Conservation (phyloP, 2,888 invertebrate genomes). For the Cremastinae sp. region DNA sequence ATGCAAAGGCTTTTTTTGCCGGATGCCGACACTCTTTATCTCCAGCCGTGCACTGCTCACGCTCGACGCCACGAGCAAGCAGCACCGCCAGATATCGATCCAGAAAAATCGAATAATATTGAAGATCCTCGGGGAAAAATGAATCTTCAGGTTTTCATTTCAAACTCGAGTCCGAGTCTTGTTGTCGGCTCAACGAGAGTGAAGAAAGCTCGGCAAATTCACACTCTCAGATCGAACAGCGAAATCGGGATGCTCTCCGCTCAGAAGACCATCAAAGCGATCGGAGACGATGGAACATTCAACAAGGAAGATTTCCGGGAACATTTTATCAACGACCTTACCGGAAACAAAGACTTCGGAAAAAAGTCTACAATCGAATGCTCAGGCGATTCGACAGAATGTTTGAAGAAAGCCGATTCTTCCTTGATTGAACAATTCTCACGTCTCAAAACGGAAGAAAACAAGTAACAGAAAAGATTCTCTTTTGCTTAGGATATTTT, state of each 20-base stretch:
- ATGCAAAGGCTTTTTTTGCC: conserved; percentile 66
- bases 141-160: conserved; percentile 9
- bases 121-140: not conserved
- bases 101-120: no score
- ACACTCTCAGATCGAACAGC: conserved; percentile 60
- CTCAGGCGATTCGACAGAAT: conserved; percentile 45
- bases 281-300: conserved; percentile 46
- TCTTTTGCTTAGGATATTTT: no score
- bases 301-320: not conserved
- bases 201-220: conserved; percentile 64
- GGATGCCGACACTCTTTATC: conserved; percentile 63
- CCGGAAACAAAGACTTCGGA: no score
- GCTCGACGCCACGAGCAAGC: conserved; percentile 33
- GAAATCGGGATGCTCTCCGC: conserved; percentile 1
- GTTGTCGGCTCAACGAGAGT: conserved; percentile 42
- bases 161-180: conserved; percentile 4
- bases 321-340: no score
- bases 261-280: conserved; percentile 20
- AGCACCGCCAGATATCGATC: no score
- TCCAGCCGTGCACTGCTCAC: conserved; percentile 65
- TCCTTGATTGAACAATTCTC: conserved; percentile 16
- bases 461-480: not conserved
- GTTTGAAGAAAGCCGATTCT: conserved; percentile 8
- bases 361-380: conserved; percentile 29
- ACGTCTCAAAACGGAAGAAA: not conserved